Base-by-base conservation (phyloP, 2,888 invertebrate genomes). In the Dynastes hyllus region DNA sequence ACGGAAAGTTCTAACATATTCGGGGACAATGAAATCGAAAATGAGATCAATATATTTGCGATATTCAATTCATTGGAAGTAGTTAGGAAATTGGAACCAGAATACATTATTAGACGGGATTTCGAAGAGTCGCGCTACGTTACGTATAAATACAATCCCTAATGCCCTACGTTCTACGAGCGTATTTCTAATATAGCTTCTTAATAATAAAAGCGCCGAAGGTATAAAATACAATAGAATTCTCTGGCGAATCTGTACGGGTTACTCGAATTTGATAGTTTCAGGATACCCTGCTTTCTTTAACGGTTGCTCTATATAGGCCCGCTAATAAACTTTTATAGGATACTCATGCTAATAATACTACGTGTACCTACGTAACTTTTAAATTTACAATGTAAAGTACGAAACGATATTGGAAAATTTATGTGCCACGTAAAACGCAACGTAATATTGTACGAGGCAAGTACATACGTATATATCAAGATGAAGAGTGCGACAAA, bases 151-250 rank as follows among this genome's bases (percentile, higher is more conserved):
- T 66, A 45, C 73, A 75, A 50, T 45, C 45, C 22, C 40, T 73
- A 61, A 73, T 73, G 70, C 45, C 45, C 22, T 75, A 61, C 73
- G 45, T 75, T 75, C 63, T 75, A 75, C 45, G 61, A 61, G 40
- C 61, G 61, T 63, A 37, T 61, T 61, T 75, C 61, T 29, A 75
- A 75, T 61, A 75, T 50, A 50, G 73, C 73, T 75, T 61, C 73
- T 75, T 75, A 75, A 75, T 75, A 75, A 61, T 61, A 75, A 75
- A 61, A 75, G 73, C 61, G 73, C 22, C 29, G 45, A 9, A 45
- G 73, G 73, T 75, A 75, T 75, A 75, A 75, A 75, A 75, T 45
- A 61, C 73, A 75, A 75, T 75, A 61, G 73, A 75, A 75, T 61
- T 75, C 45, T 27, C 61, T 29, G 11, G 27, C 45, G 61, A 75